Base-by-base conservation (phyloP, 1,140 invertebrate genomes). In the Rhizoglyphus robini region DNA sequence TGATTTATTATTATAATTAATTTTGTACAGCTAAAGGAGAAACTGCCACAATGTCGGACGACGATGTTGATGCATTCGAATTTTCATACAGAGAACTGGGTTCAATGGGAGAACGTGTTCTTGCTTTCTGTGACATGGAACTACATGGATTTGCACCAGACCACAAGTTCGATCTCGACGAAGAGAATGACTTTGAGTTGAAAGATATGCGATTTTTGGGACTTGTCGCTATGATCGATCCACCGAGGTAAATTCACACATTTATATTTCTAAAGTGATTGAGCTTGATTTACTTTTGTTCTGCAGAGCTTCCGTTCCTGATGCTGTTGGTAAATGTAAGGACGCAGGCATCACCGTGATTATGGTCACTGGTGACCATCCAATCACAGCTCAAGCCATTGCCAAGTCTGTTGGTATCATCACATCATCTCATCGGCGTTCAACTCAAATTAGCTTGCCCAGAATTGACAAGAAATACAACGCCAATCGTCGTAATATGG, bases 381-480 rank as follows among this genome's bases (percentile, higher is more conserved):
- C 70, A 23, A 68, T 71, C 34, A 70, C 70, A 30, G 70, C 70
- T 15, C 79, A 80, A 70, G 80, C 80, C 59, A 80, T 81, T 70
- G 80, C 80, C 64, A 78, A 78, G 71, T 75, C 76, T 67, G 78
- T 79, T 15, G 79, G 79, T 30, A 81, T 81, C 59, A 81, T 81
- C 68, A 78, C 77, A 15, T 18, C 73, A 74, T 59, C 72, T 72
- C 30, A 80, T 74, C 31, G 74, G 76, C 69, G 80, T 79, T 95
- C 70, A 93, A 94, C 76, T 91, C 77, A 74, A 58, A 71, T 72
- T 20, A 78, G 92, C n/a, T 75, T 81, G 8, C 75, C 77, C 61
- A 75, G 80, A 81, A 38, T 34, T 34, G 29, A 60, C 23, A 41
- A 41, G 36, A 41, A 41, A 18, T 41, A 41, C 36, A 8, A 41